Conservation (phyloP, 1,140 invertebrate genomes). For the Drosophila arawakana region DNA sequence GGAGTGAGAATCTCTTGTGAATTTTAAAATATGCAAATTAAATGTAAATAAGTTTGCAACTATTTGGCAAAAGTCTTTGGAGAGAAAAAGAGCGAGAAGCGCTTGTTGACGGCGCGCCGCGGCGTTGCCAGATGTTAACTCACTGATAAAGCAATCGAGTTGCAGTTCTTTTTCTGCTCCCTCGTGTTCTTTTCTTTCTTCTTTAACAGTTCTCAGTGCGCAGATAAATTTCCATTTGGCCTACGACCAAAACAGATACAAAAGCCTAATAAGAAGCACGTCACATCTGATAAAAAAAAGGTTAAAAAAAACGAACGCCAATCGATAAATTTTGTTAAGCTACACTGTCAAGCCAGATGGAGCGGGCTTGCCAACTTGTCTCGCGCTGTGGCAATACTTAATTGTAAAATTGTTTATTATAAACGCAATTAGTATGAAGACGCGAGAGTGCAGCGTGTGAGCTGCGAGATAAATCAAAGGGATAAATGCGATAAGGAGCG, state of each 20-base stretch:
- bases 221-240: slow-evolving; percentile 46
- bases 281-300: slow-evolving; percentile 48
- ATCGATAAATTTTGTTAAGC: slow-evolving; percentile 47
- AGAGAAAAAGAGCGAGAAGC: not conserved
- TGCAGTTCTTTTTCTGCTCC: slow-evolving; percentile 9
- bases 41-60: slow-evolving; percentile 81
- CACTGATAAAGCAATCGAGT: slow-evolving; percentile 33
- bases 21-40: slow-evolving; percentile 77
- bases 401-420: slow-evolving; percentile 78
- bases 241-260: slow-evolving; percentile 37
- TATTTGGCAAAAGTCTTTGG: slow-evolving; percentile 51
- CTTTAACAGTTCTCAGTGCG: slow-evolving; percentile 49
- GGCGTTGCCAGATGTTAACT: slow-evolving; percentile 40
- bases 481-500: slow-evolving; percentile 73
- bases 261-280: slow-evolving; percentile 52
- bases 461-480: slow-evolving; percentile 75
- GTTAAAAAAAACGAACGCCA: not conserved
- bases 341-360: slow-evolving; percentile 5
- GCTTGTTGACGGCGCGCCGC: not conserved
- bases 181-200: slow-evolving; percentile 14
- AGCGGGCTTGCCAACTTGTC: slow-evolving; percentile 20
- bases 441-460: slow-evolving; percentile 49
- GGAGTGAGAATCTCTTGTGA: slow-evolving; percentile 4
- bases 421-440: slow-evolving; percentile 53
- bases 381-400: slow-evolving; percentile 32